Evolutionary conservation across 2,113 vertebrate species (phyloP).

Genomic region (Campylorhamphus procurvoides): DNA sequence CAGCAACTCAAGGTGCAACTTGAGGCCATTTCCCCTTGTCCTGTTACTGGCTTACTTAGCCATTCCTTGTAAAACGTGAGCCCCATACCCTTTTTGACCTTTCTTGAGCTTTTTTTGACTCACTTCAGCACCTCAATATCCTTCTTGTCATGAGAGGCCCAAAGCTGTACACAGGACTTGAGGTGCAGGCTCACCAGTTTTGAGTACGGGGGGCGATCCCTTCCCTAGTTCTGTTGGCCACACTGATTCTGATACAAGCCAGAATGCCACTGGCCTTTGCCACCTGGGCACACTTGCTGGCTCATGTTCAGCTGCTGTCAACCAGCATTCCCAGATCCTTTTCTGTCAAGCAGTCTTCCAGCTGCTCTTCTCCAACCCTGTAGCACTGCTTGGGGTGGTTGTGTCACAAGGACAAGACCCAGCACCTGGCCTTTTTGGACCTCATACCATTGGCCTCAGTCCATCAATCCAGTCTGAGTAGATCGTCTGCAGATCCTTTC

Average conservation of each 20-base stretch:
- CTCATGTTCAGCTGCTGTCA: neutral
- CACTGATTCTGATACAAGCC: neutral
- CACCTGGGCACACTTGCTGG: no score
- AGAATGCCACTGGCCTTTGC: neutral
- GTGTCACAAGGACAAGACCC: no score
- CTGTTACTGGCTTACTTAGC: no score
- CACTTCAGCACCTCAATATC: neutral
- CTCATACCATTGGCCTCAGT: neutral
- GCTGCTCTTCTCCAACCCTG: neutral
- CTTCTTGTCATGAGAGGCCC: neutral
- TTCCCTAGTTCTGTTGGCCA: neutral
- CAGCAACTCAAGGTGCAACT: no score
- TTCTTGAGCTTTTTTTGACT: neutral
- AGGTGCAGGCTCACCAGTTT: neutral
- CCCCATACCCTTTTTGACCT: neutral
- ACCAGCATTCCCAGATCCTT: neutral
- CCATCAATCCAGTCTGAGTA: neutral
- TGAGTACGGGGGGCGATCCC: neutral
- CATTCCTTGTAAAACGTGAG: neutral
- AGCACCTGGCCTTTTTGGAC: neutral
- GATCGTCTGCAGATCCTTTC: neutral
- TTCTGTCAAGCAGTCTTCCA: neutral
- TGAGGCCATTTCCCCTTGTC: neutral
- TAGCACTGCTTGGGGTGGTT: neutral
- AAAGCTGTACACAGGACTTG: no score